A percentile compares a stretch with the other conserved stretches of the same genome.
These are phyloP conservation scores for Drosophila ficusphila DNA, from an alignment of 1,140 invertebrate genomes.

Conservation along the genomic window DNA sequence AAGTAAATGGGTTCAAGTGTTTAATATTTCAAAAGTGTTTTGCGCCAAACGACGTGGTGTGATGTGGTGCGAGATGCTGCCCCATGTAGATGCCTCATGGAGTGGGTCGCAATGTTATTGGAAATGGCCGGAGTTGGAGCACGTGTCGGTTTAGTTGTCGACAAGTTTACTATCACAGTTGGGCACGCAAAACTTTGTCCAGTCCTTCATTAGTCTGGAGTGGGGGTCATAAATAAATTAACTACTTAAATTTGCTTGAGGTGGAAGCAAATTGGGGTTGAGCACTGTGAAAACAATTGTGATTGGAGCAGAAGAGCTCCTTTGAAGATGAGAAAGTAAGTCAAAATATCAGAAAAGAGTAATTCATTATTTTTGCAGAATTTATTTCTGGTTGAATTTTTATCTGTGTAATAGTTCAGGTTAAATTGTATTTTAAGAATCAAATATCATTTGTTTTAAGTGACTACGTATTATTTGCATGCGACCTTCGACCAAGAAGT, in stretches of 20 bases:
- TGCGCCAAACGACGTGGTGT: slow-evolving; percentile 51
- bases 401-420: too few species aligned
- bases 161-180: slow-evolving; percentile 57
- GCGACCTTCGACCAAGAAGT: neutral
- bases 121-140: slow-evolving; percentile 33
- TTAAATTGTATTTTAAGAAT: too few species aligned
- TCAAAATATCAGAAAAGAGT: too few species aligned
- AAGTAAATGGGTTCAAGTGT: slow-evolving; percentile 72
- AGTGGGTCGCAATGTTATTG: slow-evolving; percentile 17
- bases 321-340: neutral
- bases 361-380: too few species aligned
- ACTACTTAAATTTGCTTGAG: slow-evolving; percentile 52
- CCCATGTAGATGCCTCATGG: neutral
- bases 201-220: slow-evolving; percentile 4
- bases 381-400: too few species aligned
- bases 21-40: slow-evolving; percentile 73
- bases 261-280: slow-evolving; percentile 8
- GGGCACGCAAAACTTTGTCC: slow-evolving; percentile 43
- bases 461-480: slow-evolving; percentile 18
- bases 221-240: slow-evolving; percentile 55
- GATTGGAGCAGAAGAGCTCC: neutral
- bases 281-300: neutral
- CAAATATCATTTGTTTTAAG: neutral
- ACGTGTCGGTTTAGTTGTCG: slow-evolving; percentile 49
- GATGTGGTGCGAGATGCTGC: slow-evolving; percentile 30